Evolutionary conservation across 2,888 invertebrate species (phyloP), one percentile per base, ranked within the genome.

Genomic region (Dryomyza anilis): DNA sequence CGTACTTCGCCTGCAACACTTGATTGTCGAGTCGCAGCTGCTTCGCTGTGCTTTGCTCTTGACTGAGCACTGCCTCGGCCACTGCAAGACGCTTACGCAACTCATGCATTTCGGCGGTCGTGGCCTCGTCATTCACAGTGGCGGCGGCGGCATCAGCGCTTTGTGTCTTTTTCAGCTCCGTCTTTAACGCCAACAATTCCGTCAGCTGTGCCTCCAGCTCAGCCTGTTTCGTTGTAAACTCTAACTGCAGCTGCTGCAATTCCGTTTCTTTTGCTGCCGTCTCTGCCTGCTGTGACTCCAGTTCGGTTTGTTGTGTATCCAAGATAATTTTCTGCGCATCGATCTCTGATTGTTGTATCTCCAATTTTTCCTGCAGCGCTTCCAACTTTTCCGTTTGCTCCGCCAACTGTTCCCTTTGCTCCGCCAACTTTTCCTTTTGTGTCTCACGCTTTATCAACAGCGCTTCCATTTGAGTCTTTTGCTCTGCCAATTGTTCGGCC

Each of bases 1-100:
- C 73, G 36, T 84, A 78, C 69, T 84, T 84, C 1, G 81, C 81
- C 63, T 78, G 77, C 4, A 83, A 70, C 56, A 83, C 79, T 46
- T 76, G 72, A 57, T 78, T 78, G 61, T 83, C 80, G 29, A 71
- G 68, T 25, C 71, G 72, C 33, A 78, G 62, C 65, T 76, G 72
- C 4, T 75, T 64, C 39, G 70, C 70, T 14, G 43, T 55, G 43
- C 67, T 33, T 59, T 70, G 65, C 33, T 76, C 73, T 14, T 73
- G 71, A 43, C 66, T 67, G 14, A 67, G 65, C 12, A 66, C 19
- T 8, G 71, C 71, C 60, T 75, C 72, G 19, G 70, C 66, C 29
- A 63, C 58, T 52, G 66, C 45, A 19, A 73, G 60, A 52, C 69
- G 70, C 12, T 45, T 56, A 14, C 69, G 70, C 29, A 72, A 36